Evolutionary conservation across 2,888 invertebrate genomes (phyloP), one percentile per base, ranked within the genome.

Genomic region (Yponomeuta malinellus): DNA sequence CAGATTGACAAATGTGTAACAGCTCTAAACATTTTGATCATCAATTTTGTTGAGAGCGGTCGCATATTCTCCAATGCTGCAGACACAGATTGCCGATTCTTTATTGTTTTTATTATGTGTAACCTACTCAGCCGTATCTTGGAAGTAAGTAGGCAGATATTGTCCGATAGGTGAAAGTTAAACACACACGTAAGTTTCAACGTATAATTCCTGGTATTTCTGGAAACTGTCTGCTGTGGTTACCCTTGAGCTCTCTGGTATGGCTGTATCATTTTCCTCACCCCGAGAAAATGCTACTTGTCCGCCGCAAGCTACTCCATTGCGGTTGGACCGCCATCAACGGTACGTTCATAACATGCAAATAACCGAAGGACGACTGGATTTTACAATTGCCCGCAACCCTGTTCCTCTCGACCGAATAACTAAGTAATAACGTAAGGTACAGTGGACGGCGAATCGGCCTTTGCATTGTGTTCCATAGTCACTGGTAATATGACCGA

Each of bases 261-360:
- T 65, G 43, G 37, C 78, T 74, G 77, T 75, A 79, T 78, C 76
- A 73, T 80, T 82, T 83, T 79, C 78, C 76, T 80, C 81, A 76
- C 80, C 80, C 76, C 78, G 77, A 78, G 76, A 77, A 83, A 83
- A 81, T 81, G 78, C 79, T 75, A 78, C 71, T 69, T 70, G 64
- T 68, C 78, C 78, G 85, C 85, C 85, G 84, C 85, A 85, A 82
- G 77, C 83, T 59, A 15, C 78, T 79, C 76, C 78, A 74, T 80
- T 86, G 85, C 79, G 85, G 85, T 84, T 81, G 79, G 69, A 77
- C 78, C 80, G 78, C 81, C 76, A 81, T 83, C 81, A 81, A 80
- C 79, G 79, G 15, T 37, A 52, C 68, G 12, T 52, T 48, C 52
- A 59, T 15, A 59, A 59, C 1, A 6, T 59, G 15, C 15, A 59